phyloP scores from a whole-genome alignment of 2,797 vertebrate species.

The Sparus aurata region DNA sequence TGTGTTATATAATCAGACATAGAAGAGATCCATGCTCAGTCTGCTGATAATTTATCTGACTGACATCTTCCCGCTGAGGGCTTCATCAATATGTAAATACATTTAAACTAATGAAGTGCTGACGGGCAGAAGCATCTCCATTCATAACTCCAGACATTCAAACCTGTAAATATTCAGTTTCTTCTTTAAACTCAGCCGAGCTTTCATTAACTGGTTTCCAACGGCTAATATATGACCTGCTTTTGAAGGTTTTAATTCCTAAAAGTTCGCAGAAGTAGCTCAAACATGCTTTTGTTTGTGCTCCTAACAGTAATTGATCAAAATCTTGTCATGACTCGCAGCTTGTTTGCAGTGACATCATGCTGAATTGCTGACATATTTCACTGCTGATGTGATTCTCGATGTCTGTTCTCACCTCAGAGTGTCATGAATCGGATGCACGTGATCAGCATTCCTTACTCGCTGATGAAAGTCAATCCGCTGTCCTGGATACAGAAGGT shows the following conservation, averaged over 20 bases:
- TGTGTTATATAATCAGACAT: slow-evolving; percentile 15
- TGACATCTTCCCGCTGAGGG: background rate
- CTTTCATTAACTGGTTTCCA: slow-evolving; percentile 26
- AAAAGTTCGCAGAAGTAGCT: slow-evolving; percentile 1
- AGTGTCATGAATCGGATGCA: slow-evolving; percentile 97
- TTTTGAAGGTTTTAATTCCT: slow-evolving; percentile 24
- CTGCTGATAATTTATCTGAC: slow-evolving; percentile 32
- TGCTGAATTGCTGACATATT: slow-evolving; percentile 15
- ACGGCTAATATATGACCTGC: slow-evolving; percentile 23
- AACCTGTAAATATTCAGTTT: slow-evolving; percentile 14
- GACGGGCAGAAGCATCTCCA: slow-evolving; percentile 13
- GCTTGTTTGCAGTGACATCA: slow-evolving; percentile 30
- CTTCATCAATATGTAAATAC: slow-evolving; percentile 42
- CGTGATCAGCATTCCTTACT: slow-evolving; percentile 96
- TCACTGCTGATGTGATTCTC: slow-evolving; percentile 40
- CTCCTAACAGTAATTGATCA: background rate
- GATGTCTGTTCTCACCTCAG: slow-evolving; percentile 76
- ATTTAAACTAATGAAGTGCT: slow-evolving; percentile 36
- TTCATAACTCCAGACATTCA: slow-evolving; percentile 26
- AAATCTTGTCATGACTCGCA: slow-evolving; percentile 6
- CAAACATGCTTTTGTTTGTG: background rate
- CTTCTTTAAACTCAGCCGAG: background rate
- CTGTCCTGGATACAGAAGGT: slow-evolving; percentile 99
- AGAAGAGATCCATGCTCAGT: slow-evolving; percentile 13
- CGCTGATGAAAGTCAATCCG: slow-evolving; percentile 98